phyloP scores from a whole-genome alignment of 1,140 invertebrate species.

The Copidosoma floridanum region DNA sequence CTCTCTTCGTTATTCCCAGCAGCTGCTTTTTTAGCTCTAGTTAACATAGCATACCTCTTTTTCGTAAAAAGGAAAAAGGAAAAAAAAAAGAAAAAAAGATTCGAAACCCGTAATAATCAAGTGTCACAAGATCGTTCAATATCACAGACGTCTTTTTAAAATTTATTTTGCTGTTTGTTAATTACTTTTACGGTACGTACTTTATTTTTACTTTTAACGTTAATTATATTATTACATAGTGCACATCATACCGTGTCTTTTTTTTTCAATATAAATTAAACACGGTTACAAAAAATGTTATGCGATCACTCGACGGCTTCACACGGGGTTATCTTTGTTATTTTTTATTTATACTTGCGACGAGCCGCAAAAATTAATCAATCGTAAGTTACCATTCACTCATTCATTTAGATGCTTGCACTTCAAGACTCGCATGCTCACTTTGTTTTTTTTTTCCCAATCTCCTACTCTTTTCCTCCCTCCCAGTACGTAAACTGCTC shows the following conservation, averaged over 20 bases:
- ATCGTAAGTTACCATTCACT: constrained; percentile 10
- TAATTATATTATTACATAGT: constrained; percentile 50
- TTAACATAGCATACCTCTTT: constrained; percentile 36
- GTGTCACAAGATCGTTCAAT: constrained; percentile 57
- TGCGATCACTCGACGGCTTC: constrained; percentile 33
- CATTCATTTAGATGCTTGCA: constrained; percentile 27
- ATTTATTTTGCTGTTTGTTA: constrained; percentile 35
- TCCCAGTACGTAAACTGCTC: constrained; percentile 33
- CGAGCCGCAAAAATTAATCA: constrained; percentile 20
- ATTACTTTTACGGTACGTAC: constrained; percentile 47
- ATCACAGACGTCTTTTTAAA: constrained; percentile 57
- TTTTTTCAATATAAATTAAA: constrained; percentile 37
- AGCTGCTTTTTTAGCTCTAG: not conserved
- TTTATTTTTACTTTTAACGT: constrained; percentile 49
- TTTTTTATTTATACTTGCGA: constrained; percentile 9
- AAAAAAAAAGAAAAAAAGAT: constrained; percentile 39
- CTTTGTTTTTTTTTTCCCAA: constrained; percentile 20
- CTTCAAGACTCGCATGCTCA: constrained; percentile 7
- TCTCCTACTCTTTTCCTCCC: constrained; percentile 10
- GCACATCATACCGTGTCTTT: constrained; percentile 40
- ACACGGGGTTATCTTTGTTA: constrained; percentile 16
- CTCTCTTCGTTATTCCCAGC: constrained; percentile 44
- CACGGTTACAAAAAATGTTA: constrained; percentile 52
- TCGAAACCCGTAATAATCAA: constrained; percentile 48
- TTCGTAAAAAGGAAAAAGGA: too few relatives aligned